Evolutionary conservation across 2,797 vertebrate genomes (phyloP).

Genomic region (Melopsittacus undulatus): DNA sequence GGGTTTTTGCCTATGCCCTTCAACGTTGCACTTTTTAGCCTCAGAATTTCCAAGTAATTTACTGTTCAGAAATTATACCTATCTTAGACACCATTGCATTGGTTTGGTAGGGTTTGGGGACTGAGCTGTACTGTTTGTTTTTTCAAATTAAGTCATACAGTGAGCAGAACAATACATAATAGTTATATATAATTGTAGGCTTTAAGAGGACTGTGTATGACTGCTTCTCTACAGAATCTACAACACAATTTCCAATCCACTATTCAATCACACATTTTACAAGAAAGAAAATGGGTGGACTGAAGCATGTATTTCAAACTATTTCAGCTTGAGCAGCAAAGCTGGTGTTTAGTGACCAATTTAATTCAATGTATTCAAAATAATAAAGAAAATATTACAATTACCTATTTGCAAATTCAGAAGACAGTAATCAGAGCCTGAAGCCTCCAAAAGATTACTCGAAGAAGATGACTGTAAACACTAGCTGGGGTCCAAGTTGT

Average conservation of each 20-base stretch:
- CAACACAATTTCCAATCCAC: neutral
- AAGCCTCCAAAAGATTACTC: neutral
- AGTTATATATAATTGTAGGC: neutral
- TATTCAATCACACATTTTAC: neutral
- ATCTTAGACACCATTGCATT: neutral
- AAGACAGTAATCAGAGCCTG: neutral
- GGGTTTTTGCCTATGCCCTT: neutral
- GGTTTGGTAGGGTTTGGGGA: neutral
- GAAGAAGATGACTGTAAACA: neutral
- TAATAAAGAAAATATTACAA: neutral
- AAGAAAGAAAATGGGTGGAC: neutral
- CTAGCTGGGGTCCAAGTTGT: neutral
- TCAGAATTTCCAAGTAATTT: neutral
- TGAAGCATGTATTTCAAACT: neutral
- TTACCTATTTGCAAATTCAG: neutral
- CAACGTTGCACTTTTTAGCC: neutral
- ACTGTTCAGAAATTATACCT: neutral
- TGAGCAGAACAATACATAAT: neutral
- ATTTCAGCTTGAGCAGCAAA: neutral
- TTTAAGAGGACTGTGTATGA: neutral
- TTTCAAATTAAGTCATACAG: neutral
- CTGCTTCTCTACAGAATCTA: neutral
- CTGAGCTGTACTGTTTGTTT: neutral
- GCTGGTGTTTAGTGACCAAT: neutral
- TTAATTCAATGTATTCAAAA: neutral